A percentile compares a stretch with the other conserved stretches of the same genome.
Conservation (phyloP, 2,888 invertebrate species). For the Theodoxus fluviatilis region DNA sequence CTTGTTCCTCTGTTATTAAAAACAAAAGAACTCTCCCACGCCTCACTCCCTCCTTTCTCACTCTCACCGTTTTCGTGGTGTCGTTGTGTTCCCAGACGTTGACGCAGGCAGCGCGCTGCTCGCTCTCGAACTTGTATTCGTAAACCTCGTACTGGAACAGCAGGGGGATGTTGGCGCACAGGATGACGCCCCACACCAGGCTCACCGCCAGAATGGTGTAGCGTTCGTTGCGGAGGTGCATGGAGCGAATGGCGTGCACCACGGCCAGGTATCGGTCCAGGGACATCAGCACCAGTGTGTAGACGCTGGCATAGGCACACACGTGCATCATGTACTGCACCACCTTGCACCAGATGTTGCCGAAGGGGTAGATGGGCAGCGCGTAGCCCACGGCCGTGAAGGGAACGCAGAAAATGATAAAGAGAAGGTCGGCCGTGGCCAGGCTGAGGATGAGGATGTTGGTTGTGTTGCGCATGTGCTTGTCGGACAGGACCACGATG, state of each 20-base stretch:
- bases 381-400: slow-evolving; percentile 92
- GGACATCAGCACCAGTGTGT: slow-evolving; percentile 92
- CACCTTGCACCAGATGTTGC: slow-evolving; percentile 86
- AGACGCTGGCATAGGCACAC: slow-evolving; percentile 91
- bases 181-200: slow-evolving; percentile 81
- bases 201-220: slow-evolving; percentile 82
- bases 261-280: slow-evolving; percentile 89
- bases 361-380: slow-evolving; percentile 87
- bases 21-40: too few species aligned
- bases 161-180: slow-evolving; percentile 58
- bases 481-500: slow-evolving; percentile 84
- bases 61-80: background rate
- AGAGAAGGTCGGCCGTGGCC: slow-evolving; percentile 87
- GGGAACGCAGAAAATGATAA: slow-evolving; percentile 92
- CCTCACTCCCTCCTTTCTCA: too few species aligned
- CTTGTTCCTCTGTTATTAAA: too few species aligned
- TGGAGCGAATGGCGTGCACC: slow-evolving; percentile 88
- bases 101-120: slow-evolving; percentile 52
- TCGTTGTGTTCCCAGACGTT: slow-evolving; percentile 33
- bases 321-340: slow-evolving; percentile 91
- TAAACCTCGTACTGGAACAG: slow-evolving; percentile 50
- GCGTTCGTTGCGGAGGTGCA: slow-evolving; percentile 81
- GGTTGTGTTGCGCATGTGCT: slow-evolving; percentile 91
- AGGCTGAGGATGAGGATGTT: slow-evolving; percentile 89
- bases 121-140: slow-evolving; percentile 63